Percentiles rank a stretch among this genome's conserved stretches.
Conservation (phyloP, 2,888 invertebrate genomes). For the Nymphalis urticae region DNA sequence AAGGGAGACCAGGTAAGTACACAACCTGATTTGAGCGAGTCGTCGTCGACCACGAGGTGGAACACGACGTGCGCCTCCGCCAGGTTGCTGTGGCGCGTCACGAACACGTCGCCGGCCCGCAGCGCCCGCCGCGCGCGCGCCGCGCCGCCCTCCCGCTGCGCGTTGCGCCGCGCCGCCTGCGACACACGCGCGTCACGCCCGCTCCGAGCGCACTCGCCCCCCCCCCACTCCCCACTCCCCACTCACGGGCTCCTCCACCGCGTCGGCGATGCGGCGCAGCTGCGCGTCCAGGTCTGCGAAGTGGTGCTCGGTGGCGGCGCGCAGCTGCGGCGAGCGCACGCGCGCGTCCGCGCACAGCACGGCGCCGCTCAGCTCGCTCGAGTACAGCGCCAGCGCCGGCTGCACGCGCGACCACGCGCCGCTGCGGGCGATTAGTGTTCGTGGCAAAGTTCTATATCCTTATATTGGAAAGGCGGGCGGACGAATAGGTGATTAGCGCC, state of each 20-base stretch:
- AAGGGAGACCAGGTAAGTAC: not conserved
- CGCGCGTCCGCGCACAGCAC: slow-evolving; percentile 84
- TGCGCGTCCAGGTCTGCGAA: slow-evolving; percentile 94
- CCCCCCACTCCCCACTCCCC: too few species aligned
- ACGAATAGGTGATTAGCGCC: too few species aligned
- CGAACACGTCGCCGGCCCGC: slow-evolving; percentile 91
- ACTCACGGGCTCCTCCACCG: slow-evolving; percentile 81
- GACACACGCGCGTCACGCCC: too few species aligned
- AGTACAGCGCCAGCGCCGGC: slow-evolving; percentile 96
- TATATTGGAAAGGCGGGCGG: too few species aligned
- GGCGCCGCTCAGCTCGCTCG: slow-evolving; percentile 92
- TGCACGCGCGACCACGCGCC: slow-evolving; percentile 91
- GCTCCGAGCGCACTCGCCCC: too few species aligned
- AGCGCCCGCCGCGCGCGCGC: slow-evolving; percentile 82
- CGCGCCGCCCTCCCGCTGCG: slow-evolving; percentile 84
- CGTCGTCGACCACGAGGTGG: slow-evolving; percentile 95
- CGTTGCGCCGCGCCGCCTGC: slow-evolving; percentile 62
- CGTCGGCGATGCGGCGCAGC: slow-evolving; percentile 85
- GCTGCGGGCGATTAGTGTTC: slow-evolving; percentile 42
- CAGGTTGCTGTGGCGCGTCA: slow-evolving; percentile 95
- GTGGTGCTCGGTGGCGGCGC: slow-evolving; percentile 92
- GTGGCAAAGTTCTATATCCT: too few species aligned
- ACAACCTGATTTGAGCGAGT: slow-evolving; percentile 73
- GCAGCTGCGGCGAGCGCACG: slow-evolving; percentile 84
- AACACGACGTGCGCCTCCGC: slow-evolving; percentile 97